A percentile compares a stretch with the other conserved stretches of the same genome.
Evolutionary conservation across 2,797 vertebrate species (phyloP).

Genomic region (Psittacula echo): DNA sequence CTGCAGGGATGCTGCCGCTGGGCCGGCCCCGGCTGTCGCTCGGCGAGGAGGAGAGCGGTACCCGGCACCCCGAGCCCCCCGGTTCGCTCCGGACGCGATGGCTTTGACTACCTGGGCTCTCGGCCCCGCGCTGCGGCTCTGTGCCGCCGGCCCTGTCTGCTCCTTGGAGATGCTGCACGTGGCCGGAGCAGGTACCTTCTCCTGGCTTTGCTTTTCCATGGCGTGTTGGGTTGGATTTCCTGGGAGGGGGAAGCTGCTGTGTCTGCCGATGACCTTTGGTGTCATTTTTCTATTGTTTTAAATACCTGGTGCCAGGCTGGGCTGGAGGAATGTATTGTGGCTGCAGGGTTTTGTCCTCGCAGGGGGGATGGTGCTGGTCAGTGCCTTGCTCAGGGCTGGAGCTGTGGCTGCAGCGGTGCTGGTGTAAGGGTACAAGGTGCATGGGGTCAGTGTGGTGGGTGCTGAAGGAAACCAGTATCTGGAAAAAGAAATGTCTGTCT

Average conservation of each 20-base stretch:
- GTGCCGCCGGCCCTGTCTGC: background rate
- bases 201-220: background rate
- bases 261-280: background rate
- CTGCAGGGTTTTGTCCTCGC: background rate
- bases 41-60: background rate
- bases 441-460: background rate
- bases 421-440: background rate
- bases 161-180: conserved; percentile 32
- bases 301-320: background rate
- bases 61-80: background rate
- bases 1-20: background rate
- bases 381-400: background rate
- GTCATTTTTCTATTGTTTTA: background rate
- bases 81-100: background rate
- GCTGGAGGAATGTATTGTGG: background rate
- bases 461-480: background rate
- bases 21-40: background rate
- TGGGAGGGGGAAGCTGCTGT: background rate
- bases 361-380: background rate
- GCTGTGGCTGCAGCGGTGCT: background rate
- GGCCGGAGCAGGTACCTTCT: conserved; percentile 22
- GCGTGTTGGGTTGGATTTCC: background rate
- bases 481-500: background rate
- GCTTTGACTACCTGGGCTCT: background rate
- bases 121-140: background rate